These are phyloP conservation scores for Takifugu flavidus DNA, from an alignment of 2,113 vertebrate genomes.

Conservation along the genomic window DNA sequence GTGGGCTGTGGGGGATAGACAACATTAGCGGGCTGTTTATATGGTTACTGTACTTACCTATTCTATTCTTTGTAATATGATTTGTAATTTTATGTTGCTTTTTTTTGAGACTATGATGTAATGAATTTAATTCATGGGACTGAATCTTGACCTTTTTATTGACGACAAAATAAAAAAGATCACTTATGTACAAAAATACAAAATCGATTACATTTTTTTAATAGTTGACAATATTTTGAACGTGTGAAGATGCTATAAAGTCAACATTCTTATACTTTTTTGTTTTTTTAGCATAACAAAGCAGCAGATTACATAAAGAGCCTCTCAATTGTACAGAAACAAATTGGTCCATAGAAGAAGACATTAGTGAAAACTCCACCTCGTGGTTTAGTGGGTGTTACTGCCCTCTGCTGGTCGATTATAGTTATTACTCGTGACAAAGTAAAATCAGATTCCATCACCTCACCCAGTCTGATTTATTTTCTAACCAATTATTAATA, in stretches of 20 bases:
- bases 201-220: neutral
- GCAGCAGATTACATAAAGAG: too few relatives aligned
- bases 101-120: constrained; percentile 74
- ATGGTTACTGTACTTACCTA: constrained; percentile 75
- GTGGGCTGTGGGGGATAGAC: constrained; percentile 39
- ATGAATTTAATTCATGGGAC: constrained; percentile 71
- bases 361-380: too few relatives aligned
- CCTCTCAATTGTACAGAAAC: too few relatives aligned
- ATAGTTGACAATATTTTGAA: too few relatives aligned
- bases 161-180: constrained; percentile 65
- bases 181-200: constrained; percentile 69
- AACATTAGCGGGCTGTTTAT: constrained; percentile 69
- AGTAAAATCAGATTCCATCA: neutral
- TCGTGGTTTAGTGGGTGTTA: constrained; percentile 10
- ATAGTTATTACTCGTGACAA: constrained; percentile 5
- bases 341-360: too few relatives aligned
- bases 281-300: too few relatives aligned
- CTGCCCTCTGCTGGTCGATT: constrained; percentile 55
- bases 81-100: constrained; percentile 75
- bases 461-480: neutral
- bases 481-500: neutral
- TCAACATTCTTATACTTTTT: too few relatives aligned
- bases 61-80: constrained; percentile 75
- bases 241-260: too few relatives aligned
- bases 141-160: constrained; percentile 77